phyloP scores from a whole-genome alignment of 2,888 invertebrate genomes.

The Pomacea canaliculata region DNA sequence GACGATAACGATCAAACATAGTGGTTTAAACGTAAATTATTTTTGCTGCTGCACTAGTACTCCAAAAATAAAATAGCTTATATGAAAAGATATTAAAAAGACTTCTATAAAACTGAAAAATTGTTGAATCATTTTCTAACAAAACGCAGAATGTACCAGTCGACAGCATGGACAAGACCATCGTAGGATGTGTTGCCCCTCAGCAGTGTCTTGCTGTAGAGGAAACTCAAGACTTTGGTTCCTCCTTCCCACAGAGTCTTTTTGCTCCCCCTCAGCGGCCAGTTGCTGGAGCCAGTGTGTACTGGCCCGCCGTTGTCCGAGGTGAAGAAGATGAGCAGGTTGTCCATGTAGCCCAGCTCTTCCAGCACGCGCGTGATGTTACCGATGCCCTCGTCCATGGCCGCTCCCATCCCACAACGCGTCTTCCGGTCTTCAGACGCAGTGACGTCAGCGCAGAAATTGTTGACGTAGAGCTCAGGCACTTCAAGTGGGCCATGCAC shows the following conservation, averaged over 20 bases:
- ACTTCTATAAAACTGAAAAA: too few relatives aligned
- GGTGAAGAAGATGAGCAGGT: constrained; percentile 85
- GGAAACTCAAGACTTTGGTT: neutral
- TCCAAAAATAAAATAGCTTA: neutral
- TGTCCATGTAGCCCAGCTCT: constrained; percentile 78
- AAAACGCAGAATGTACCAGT: neutral
- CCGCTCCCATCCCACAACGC: constrained; percentile 75
- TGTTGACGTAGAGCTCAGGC: constrained; percentile 11
- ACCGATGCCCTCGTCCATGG: constrained; percentile 86
- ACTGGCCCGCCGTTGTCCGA: constrained; percentile 72
- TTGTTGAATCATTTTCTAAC: too few relatives aligned
- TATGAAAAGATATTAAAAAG: neutral
- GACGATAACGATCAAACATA: neutral
- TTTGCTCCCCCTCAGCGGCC: neutral
- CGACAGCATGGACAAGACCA: constrained; percentile 3
- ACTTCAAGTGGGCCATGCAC: constrained; percentile 49
- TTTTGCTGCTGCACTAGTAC: too few relatives aligned
- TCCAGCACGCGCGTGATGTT: constrained; percentile 78
- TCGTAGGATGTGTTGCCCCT: neutral
- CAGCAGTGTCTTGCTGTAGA: constrained; percentile 1
- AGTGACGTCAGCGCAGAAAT: constrained; percentile 9
- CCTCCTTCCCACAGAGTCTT: constrained; percentile 6
- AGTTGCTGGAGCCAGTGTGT: neutral
- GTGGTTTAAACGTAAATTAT: too few relatives aligned
- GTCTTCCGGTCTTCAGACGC: neutral